phyloP scores from a whole-genome alignment of 2,113 vertebrate genomes.

The Dendropsophus ebraccatus region DNA sequence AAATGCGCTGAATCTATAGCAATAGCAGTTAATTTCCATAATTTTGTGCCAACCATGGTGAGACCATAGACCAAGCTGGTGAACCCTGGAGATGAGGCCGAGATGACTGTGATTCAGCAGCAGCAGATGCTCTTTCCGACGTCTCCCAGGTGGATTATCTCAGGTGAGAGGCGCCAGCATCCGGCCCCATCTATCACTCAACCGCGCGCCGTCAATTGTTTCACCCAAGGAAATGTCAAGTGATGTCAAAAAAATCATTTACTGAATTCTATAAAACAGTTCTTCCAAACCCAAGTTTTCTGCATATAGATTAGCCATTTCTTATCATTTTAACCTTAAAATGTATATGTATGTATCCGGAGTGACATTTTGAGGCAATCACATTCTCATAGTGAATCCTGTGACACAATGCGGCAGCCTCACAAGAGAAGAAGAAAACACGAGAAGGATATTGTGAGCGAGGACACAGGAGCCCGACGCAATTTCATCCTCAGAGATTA shows the following conservation, averaged over 20 bases:
- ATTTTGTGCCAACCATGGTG: no score
- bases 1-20: no score
- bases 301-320: conserved; percentile 52
- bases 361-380: conserved; percentile 54
- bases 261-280: conserved; percentile 36
- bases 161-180: background rate
- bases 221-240: conserved; percentile 46
- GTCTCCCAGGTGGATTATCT: conserved; percentile 12
- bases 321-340: conserved; percentile 61
- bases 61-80: no score
- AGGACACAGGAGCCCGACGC: conserved; percentile 59
- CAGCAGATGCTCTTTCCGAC: conserved; percentile 2
- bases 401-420: conserved; percentile 55
- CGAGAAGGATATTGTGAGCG: conserved; percentile 54
- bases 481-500: conserved; percentile 63
- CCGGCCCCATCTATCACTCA: background rate
- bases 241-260: conserved; percentile 31
- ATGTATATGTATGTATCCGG: conserved; percentile 49
- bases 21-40: no score
- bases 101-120: no score
- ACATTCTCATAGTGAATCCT: conserved; percentile 59
- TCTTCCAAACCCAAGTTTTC: conserved; percentile 31
- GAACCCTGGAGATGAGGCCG: background rate
- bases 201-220: conserved; percentile 30
- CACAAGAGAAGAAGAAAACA: conserved; percentile 54